Percentiles rank a stretch among this genome's conserved stretches.
Conservation (phyloP, 2,113 vertebrate genomes). For the Oncorhynchus kisutch region DNA sequence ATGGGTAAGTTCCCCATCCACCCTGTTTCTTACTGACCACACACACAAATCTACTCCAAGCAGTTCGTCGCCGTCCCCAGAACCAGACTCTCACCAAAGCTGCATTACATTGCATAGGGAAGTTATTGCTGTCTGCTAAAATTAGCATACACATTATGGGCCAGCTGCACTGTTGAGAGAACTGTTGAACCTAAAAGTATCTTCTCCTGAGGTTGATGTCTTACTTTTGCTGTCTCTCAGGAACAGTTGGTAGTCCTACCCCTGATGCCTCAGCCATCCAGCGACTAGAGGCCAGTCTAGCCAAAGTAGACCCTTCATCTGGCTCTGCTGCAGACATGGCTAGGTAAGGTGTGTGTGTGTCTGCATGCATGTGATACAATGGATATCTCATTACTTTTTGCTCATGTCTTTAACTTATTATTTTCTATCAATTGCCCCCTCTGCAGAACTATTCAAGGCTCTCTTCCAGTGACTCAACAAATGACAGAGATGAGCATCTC, state of each 20-base stretch:
- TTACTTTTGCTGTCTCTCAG: constrained; percentile 51
- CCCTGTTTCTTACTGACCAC: not conserved
- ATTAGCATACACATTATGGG: not conserved
- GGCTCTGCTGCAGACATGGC: constrained; percentile 82
- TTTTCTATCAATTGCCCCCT: not conserved
- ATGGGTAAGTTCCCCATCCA: constrained; percentile 63
- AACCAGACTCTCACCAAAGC: not conserved
- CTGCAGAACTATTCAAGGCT: constrained; percentile 86
- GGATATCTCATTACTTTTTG: not conserved
- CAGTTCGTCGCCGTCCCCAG: not conserved
- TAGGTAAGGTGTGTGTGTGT: constrained; percentile 50
- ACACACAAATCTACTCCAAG: not conserved
- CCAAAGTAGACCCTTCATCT: constrained; percentile 88
- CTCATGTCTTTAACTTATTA: not conserved
- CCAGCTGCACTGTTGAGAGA: not conserved
- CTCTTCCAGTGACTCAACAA: constrained; percentile 96
- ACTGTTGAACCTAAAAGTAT: not conserved
- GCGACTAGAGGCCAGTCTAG: constrained; percentile 91
- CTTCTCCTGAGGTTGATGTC: not conserved
- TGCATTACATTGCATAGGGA: not conserved
- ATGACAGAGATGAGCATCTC: constrained; percentile 99
- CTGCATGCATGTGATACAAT: not conserved
- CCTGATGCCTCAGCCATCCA: constrained; percentile 88
- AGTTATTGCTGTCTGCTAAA: too few species aligned
- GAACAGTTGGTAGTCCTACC: constrained; percentile 86